A percentile compares a stretch with the other conserved stretches of the same genome.
phyloP scores from a whole-genome alignment of 2,888 invertebrate genomes.

The Philonicus albiceps region DNA sequence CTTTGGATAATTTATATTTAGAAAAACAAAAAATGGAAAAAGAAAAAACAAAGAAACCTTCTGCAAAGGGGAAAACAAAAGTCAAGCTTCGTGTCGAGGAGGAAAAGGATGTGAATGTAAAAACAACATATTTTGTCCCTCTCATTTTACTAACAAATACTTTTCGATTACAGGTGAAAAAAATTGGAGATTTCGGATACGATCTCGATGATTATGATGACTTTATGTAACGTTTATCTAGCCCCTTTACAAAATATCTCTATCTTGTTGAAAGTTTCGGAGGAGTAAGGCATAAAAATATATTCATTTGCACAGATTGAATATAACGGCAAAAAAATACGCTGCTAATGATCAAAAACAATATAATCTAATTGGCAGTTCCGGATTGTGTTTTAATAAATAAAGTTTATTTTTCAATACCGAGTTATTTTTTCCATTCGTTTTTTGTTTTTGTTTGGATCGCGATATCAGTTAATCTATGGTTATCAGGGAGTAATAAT shows the following conservation, averaged over 20 bases:
- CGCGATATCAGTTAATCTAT: background rate
- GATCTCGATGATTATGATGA: slow-evolving; percentile 75
- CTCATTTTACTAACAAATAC: background rate
- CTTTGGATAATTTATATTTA: slow-evolving; percentile 82
- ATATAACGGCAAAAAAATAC: slow-evolving; percentile 26
- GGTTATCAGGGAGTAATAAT: background rate
- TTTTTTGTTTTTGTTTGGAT: background rate
- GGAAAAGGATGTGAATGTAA: slow-evolving; percentile 70
- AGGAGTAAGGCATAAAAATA: slow-evolving; percentile 4
- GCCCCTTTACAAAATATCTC: slow-evolving; percentile 15
- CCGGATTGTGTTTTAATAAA: slow-evolving; percentile 45
- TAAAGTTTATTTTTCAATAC: slow-evolving; percentile 47
- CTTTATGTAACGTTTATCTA: slow-evolving; percentile 72
- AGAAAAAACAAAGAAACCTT: slow-evolving; percentile 78
- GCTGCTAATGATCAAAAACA: slow-evolving; percentile 31
- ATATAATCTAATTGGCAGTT: slow-evolving; percentile 43
- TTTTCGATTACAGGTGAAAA: slow-evolving; percentile 66
- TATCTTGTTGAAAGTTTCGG: slow-evolving; percentile 32
- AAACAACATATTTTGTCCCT: background rate
- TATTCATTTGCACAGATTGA: slow-evolving; percentile 38
- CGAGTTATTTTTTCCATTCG: background rate
- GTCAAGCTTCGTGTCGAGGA: slow-evolving; percentile 76
- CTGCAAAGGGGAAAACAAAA: slow-evolving; percentile 81
- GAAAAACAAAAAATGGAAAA: slow-evolving; percentile 91
- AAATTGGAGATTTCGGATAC: slow-evolving; percentile 73